Percentiles rank a stretch among this genome's conserved stretches.
Evolutionary conservation across 2,797 vertebrate species (phyloP).

Genomic region (Ciconia nigra): DNA sequence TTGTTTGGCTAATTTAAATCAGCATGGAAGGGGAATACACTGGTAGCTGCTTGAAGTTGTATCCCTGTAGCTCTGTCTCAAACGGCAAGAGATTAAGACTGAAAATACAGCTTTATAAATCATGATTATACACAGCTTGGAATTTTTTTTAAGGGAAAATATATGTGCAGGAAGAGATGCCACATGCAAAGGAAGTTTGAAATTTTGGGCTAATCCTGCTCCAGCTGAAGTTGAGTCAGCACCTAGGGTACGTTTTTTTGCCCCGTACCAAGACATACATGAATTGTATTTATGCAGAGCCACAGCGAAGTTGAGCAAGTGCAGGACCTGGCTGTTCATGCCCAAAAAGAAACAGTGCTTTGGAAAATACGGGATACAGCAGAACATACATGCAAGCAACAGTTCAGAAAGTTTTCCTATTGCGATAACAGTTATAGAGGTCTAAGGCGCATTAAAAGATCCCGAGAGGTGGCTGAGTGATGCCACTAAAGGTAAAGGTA

Average conservation of each 20-base stretch:
- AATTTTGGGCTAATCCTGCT: not conserved
- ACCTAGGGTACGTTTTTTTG: not conserved
- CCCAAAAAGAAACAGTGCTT: not conserved
- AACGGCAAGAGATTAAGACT: not conserved
- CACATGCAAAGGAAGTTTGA: not conserved
- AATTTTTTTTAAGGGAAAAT: not conserved
- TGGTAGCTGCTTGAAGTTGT: not conserved
- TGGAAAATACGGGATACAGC: not conserved
- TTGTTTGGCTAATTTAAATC: slow-evolving; percentile 9
- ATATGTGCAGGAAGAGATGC: not conserved
- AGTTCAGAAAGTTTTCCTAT: not conserved
- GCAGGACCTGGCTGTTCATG: not conserved
- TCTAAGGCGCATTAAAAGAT: not conserved
- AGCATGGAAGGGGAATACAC: not conserved
- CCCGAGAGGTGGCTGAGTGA: not conserved
- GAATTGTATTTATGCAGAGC: not conserved
- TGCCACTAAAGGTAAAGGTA: not conserved
- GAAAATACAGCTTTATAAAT: not conserved
- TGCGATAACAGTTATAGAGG: not conserved
- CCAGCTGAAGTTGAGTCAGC: not conserved
- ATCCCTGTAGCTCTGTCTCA: not conserved
- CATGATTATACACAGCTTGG: not conserved
- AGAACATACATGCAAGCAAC: not conserved
- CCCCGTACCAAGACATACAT: not conserved
- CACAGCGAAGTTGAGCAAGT: not conserved